Conservation (phyloP, 2,113 vertebrate genomes). For the Pterocles gutturalis region DNA sequence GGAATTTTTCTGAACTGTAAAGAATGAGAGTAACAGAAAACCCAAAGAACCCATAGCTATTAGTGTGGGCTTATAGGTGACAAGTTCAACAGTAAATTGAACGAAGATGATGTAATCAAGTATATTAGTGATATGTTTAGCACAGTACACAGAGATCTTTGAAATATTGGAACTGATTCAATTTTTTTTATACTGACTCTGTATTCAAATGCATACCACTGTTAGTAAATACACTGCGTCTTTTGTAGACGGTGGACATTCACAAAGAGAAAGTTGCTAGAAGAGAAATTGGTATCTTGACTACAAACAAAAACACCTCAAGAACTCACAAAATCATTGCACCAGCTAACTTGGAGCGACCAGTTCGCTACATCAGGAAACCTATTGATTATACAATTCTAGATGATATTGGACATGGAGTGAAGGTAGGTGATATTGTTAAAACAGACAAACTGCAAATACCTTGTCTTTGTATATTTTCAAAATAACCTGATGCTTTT, state of each 20-base stretch:
- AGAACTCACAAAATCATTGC: slow-evolving; percentile 99
- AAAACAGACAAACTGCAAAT: slow-evolving; percentile 49
- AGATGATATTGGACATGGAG: slow-evolving; percentile 98
- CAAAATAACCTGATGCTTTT: slow-evolving; percentile 41
- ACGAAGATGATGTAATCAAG: neutral
- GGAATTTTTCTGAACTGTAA: neutral
- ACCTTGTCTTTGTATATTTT: slow-evolving; percentile 64
- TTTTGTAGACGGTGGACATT: slow-evolving; percentile 96
- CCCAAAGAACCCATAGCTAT: neutral
- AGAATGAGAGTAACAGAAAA: neutral
- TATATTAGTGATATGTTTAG: slow-evolving; percentile 4
- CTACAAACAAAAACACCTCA: slow-evolving; percentile 99
- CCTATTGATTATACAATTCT: slow-evolving; percentile 97
- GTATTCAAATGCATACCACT: slow-evolving; percentile 57
- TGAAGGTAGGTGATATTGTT: slow-evolving; percentile 88
- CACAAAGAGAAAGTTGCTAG: slow-evolving; percentile 99
- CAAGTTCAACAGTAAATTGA: neutral
- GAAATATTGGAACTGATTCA: neutral
- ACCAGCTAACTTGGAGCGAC: slow-evolving; percentile 96
- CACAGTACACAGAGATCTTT: neutral
- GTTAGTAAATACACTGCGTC: slow-evolving; percentile 74
- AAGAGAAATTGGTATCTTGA: slow-evolving; percentile 99
- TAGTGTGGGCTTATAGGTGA: neutral
- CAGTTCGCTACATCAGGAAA: slow-evolving; percentile 98
- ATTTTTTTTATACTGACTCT: slow-evolving; percentile 32